Conservation (phyloP, 2,113 vertebrate species). For the Ceuthmochares aereus region DNA sequence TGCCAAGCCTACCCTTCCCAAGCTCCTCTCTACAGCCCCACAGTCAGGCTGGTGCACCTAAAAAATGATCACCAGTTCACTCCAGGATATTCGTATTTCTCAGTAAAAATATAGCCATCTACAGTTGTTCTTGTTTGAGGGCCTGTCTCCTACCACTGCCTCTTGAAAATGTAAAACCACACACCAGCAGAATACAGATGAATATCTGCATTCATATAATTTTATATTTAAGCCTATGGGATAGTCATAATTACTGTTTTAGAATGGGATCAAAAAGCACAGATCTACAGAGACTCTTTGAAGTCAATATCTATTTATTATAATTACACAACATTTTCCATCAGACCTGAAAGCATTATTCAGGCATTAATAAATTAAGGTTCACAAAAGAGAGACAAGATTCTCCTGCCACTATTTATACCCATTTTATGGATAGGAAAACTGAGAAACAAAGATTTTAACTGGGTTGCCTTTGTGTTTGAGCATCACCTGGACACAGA, state of each 20-base stretch:
- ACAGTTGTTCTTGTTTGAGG: not conserved
- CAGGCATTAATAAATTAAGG: conserved; percentile 49
- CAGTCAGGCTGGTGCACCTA: accelerated
- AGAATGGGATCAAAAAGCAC: conserved; percentile 67
- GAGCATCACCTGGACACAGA: not conserved
- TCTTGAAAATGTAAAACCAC: not conserved
- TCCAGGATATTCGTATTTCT: not conserved
- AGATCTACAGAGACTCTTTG: conserved; percentile 61
- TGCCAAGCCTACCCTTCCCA: not conserved
- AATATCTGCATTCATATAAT: not conserved
- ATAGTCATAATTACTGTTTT: conserved; percentile 58
- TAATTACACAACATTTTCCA: conserved; percentile 59
- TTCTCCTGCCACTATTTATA: not conserved
- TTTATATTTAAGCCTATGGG: conserved; percentile 63
- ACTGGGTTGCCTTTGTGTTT: not conserved
- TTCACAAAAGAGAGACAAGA: not conserved
- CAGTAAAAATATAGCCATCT: not conserved
- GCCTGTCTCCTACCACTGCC: not conserved
- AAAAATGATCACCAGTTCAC: not conserved
- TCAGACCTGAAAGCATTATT: conserved; percentile 48
- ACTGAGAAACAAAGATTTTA: not conserved
- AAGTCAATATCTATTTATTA: conserved; percentile 69
- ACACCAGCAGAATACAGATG: conserved; percentile 38
- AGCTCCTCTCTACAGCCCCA: not conserved
- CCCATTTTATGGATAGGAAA: not conserved